These are phyloP conservation scores for Butorides virescens DNA, from an alignment of 2,113 vertebrate species.

Conservation along the genomic window DNA sequence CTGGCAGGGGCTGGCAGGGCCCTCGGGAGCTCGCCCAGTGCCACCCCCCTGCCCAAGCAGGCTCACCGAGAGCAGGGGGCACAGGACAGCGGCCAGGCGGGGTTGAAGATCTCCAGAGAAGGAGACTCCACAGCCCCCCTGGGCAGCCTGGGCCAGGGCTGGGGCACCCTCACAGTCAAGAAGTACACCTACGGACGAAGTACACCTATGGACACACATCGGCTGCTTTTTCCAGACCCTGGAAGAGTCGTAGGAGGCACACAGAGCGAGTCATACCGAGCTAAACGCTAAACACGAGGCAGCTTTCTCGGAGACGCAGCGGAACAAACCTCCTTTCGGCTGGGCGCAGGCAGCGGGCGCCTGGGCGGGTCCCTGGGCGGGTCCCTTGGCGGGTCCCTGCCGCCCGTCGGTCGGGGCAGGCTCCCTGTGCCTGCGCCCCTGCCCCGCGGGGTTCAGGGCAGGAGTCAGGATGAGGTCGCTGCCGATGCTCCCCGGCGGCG, in stretches of 20 bases:
- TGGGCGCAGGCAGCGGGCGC: accelerated
- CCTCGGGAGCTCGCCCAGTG: too few relatives aligned
- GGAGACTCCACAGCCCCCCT: too few relatives aligned
- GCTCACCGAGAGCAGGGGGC: too few relatives aligned
- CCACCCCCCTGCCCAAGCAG: too few relatives aligned
- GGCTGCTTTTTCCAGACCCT: not conserved
- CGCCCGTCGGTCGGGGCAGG: accelerated
- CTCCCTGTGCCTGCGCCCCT: too few relatives aligned
- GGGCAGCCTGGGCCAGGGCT: too few relatives aligned
- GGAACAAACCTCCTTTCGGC: not conserved
- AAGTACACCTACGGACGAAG: not conserved
- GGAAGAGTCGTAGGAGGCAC: accelerated
- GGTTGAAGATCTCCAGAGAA: too few relatives aligned
- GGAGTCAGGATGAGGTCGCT: not conserved
- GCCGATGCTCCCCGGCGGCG: not conserved
- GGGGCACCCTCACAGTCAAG: too few relatives aligned
- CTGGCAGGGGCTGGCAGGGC: too few relatives aligned
- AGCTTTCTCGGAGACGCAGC: accelerated
- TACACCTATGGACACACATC: not conserved
- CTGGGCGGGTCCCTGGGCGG: not conserved
- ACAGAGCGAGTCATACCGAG: accelerated
- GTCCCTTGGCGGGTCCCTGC: not conserved
- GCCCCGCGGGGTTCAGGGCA: accelerated
- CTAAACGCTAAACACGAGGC: accelerated
- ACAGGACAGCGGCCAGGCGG: too few relatives aligned